These are phyloP conservation scores for Trichoplusia ni DNA, from an alignment of 1,140 invertebrate species.

Conservation along the genomic window DNA sequence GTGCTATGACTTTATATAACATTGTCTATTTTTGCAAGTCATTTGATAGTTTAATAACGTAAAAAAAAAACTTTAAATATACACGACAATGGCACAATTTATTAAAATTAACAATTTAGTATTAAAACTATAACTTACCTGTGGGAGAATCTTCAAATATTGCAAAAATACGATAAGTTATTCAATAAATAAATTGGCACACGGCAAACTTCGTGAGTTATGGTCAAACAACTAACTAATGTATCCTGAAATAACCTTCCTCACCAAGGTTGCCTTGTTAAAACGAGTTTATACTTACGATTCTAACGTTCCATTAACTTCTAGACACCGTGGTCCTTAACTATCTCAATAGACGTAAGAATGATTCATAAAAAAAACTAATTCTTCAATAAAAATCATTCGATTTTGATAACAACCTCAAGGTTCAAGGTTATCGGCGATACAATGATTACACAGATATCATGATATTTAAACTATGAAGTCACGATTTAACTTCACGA, in stretches of 20 bases:
- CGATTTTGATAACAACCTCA: neutral
- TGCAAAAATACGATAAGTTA: neutral
- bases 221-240: neutral
- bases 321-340: neutral
- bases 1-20: too few species aligned
- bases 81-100: too few species aligned
- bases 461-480: neutral
- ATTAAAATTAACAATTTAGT: too few species aligned
- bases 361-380: neutral
- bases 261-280: neutral
- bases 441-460: neutral
- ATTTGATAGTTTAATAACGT: too few species aligned
- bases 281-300: conserved; percentile 10
- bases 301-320: neutral
- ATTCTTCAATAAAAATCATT: neutral
- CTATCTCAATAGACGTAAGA: neutral
- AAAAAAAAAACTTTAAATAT: too few species aligned
- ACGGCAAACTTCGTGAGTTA: neutral
- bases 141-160: too few species aligned
- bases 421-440: conserved; percentile 24
- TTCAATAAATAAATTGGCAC: neutral
- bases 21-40: too few species aligned
- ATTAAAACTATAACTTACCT: too few species aligned
- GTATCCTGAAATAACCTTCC: conserved; percentile 5
- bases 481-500: neutral